Percentiles rank a stretch among this genome's conserved stretches.
Conservation (phyloP, 1,140 invertebrate species). For the Maconellicoccus hirsutus region DNA sequence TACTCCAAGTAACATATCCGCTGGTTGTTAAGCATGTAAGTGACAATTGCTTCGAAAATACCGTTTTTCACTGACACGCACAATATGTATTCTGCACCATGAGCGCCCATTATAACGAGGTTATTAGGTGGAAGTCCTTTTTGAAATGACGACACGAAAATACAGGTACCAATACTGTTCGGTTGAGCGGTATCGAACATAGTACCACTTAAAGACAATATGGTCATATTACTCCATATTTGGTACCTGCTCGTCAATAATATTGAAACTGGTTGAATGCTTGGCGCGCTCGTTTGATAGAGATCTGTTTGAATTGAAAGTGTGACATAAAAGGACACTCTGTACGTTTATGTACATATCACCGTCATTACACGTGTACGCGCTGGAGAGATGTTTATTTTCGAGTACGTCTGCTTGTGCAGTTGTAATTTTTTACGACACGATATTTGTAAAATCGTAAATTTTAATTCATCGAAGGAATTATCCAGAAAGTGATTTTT, state of each 20-base stretch:
- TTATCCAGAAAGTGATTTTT: too few species aligned
- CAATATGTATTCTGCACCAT: not conserved
- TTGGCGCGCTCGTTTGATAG: not conserved
- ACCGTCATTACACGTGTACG: too few species aligned
- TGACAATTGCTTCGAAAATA: not conserved
- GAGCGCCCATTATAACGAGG: not conserved
- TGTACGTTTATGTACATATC: not conserved
- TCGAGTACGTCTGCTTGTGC: too few species aligned
- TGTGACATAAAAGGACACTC: not conserved
- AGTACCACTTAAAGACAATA: not conserved
- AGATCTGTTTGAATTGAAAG: not conserved
- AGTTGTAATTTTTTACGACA: too few species aligned
- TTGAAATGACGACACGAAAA: not conserved
- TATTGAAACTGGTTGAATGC: not conserved
- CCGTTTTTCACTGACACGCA: slow-evolving; percentile 1
- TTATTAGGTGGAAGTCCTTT: not conserved
- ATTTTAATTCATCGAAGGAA: too few species aligned
- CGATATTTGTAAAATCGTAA: too few species aligned
- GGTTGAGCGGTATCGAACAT: too few species aligned
- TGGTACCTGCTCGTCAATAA: not conserved
- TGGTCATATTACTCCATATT: not conserved
- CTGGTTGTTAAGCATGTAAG: not conserved
- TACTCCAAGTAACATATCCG: not conserved
- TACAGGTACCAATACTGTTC: not conserved
- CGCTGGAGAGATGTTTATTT: too few species aligned